phyloP scores from a whole-genome alignment of 2,797 vertebrate genomes.

The Gobionotothen gibberifrons region DNA sequence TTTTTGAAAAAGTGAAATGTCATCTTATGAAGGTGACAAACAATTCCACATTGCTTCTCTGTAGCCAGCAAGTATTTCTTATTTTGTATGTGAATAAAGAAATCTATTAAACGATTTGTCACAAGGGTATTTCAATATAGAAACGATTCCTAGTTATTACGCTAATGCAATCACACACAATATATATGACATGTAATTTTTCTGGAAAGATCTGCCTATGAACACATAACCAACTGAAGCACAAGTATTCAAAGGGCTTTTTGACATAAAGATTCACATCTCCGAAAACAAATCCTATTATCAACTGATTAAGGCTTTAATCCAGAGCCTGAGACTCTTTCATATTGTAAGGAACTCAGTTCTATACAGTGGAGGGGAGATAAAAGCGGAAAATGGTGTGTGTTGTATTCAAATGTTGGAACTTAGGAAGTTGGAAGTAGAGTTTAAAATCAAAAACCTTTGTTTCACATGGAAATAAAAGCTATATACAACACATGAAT shows the following conservation, averaged over 20 bases:
- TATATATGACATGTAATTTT: slow-evolving; percentile 39
- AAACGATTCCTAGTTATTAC: slow-evolving; percentile 1
- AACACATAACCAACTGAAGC: slow-evolving; percentile 26
- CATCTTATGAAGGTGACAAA: slow-evolving; percentile 3
- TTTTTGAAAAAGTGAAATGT: background rate
- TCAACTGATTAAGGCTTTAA: slow-evolving; percentile 55
- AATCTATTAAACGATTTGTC: background rate
- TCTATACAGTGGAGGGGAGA: background rate
- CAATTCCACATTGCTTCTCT: background rate
- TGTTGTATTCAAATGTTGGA: background rate
- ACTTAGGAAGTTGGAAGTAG: too few relatives aligned
- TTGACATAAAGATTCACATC: slow-evolving; percentile 68
- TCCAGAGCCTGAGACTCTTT: slow-evolving; percentile 51
- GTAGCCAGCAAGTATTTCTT: background rate
- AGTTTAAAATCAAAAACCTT: background rate
- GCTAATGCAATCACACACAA: slow-evolving; percentile 22
- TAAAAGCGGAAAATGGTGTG: background rate
- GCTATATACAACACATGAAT: background rate
- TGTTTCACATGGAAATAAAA: background rate
- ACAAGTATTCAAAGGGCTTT: slow-evolving; percentile 50
- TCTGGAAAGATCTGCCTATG: slow-evolving; percentile 48
- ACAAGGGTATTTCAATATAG: slow-evolving; percentile 1
- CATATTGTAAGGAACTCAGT: slow-evolving; percentile 29
- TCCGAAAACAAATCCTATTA: slow-evolving; percentile 71
- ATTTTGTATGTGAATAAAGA: background rate